Conservation (phyloP, 2,888 invertebrate species). For the Cataglyphis altisquamis region DNA sequence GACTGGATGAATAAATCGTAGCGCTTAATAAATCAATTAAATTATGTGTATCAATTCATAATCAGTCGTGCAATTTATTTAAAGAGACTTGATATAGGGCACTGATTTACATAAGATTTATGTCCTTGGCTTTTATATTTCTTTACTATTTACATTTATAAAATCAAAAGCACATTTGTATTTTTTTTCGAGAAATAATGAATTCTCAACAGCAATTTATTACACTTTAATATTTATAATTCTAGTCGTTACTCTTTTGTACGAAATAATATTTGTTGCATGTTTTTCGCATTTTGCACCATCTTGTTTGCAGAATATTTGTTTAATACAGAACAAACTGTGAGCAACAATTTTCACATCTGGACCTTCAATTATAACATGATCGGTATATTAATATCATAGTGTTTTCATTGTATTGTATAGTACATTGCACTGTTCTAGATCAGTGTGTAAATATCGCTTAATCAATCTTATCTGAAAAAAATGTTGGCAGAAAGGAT, state of each 20-base stretch:
- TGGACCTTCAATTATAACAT: conserved; percentile 1
- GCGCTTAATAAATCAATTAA: neutral
- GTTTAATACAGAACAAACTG: neutral
- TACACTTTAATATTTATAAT: neutral
- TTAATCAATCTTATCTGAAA: conserved; percentile 14
- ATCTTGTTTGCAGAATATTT: neutral
- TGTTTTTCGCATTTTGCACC: neutral
- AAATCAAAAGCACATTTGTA: neutral
- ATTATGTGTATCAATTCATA: neutral
- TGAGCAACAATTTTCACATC: neutral
- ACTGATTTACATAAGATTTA: neutral
- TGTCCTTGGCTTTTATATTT: neutral
- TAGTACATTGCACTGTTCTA: neutral
- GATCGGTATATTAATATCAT: neutral
- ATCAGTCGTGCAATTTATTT: neutral
- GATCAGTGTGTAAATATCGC: neutral
- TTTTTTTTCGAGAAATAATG: neutral
- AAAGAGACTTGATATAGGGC: neutral
- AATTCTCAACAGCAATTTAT: neutral
- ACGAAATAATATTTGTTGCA: conserved; percentile 25
- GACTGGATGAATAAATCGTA: neutral
- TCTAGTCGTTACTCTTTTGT: neutral
- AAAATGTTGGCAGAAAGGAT: neutral
- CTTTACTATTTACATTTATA: conserved; percentile 1
- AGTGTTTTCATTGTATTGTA: neutral